Base-by-base conservation (phyloP, 2,797 vertebrate species). In the Nyctibius grandis region DNA sequence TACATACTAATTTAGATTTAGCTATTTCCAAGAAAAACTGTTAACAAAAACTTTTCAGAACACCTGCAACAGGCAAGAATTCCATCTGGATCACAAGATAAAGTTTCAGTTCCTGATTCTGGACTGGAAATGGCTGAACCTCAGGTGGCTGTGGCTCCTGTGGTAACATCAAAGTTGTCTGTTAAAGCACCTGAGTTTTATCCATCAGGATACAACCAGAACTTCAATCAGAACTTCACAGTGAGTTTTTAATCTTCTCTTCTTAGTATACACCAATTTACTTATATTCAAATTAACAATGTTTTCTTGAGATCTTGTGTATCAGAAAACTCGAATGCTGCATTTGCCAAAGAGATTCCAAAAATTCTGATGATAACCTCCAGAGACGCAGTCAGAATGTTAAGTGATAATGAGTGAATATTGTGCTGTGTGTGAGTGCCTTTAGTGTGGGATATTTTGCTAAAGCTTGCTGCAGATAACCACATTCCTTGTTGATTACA, bases 101-200 rank as follows among this genome's bases (percentile, higher is more conserved):
- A 96, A 90, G 80, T 77, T 91, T 85, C 97, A 8, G 36, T 54
- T 85, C 93, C 69, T 82, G 96, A 92, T 73, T 94, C 88, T 20
- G 97, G 95, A 93, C 85, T 95, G 22, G 96, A 97, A 75, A 94
- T 97, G 96, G 91, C 96, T 84, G 98, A 98, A 91, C 73, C 96
- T 96, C 97, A 97, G 68, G 91, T 97, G 91, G 50, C 94, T 42
- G 97, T 96, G 33, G 80, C 97, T 65, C 91, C 97, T 44, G 96
- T 97, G 10, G 77, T 96, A 57, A 97, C 77, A 6, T 98, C 98
- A 38, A 98, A 98, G 38, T 93, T 98, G 51, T 98, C 98, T n/a
- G 98, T 36, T 47, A 98, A 97, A n/a, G 99, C 99, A 42, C 98
- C 99, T 19, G 99, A 99, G 95, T 99, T 99, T 96, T 98, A 99